These are phyloP conservation scores for Scomberomorus guttatus DNA, from an alignment of 2,797 vertebrate genomes.

Conservation along the genomic window DNA sequence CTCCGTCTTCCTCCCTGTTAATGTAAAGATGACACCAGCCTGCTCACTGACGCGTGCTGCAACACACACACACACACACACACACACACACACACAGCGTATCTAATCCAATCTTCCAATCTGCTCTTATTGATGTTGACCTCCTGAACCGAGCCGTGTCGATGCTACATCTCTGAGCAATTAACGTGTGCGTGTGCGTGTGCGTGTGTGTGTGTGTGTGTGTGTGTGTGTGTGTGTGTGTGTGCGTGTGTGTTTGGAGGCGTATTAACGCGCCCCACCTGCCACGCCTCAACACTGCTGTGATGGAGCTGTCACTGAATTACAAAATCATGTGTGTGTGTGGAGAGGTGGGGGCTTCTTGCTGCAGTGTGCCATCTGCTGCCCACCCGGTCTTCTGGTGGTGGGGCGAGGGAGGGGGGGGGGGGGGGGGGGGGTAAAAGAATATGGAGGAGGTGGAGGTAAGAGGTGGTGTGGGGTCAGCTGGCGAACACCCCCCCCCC, in stretches of 20 bases:
- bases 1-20: constrained; percentile 19
- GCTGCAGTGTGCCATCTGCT: constrained; percentile 81
- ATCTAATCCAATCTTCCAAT: constrained; percentile 82
- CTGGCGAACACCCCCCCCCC: neutral
- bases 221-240: constrained; percentile 51
- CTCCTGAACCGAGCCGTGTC: constrained; percentile 73
- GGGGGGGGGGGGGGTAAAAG: neutral
- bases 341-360: constrained; percentile 29
- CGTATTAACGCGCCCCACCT: constrained; percentile 57
- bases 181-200: constrained; percentile 59
- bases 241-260: constrained; percentile 33
- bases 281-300: constrained; percentile 71
- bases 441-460: too few relatives aligned
- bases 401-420: constrained; percentile 22
- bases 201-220: constrained; percentile 49
- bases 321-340: constrained; percentile 68
- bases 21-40: constrained; percentile 48
- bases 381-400: constrained; percentile 54
- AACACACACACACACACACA: constrained; percentile 49
- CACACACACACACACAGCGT: constrained; percentile 41
- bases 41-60: constrained; percentile 10
- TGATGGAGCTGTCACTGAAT: constrained; percentile 81
- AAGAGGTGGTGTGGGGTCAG: constrained; percentile 18
- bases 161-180: constrained; percentile 71
- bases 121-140: constrained; percentile 82